These are phyloP conservation scores for Scelioninae gen. 1 DNA, from an alignment of 2,888 invertebrate genomes.

Conservation along the genomic window DNA sequence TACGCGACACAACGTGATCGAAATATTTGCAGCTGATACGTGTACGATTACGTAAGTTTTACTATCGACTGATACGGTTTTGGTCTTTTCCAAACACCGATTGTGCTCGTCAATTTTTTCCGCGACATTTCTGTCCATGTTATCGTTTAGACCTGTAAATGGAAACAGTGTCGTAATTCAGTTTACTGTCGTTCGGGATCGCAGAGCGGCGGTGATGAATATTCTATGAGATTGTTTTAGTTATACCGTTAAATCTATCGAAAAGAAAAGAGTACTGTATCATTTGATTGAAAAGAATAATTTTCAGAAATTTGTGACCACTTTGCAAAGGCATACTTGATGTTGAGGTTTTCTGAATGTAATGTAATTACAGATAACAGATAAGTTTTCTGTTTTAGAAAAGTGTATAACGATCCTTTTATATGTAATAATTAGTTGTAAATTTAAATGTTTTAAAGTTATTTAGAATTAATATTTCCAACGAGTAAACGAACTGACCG, in stretches of 20 bases:
- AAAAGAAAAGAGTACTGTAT: constrained; percentile 1
- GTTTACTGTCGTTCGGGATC: constrained; percentile 13
- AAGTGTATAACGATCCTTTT: too few species aligned
- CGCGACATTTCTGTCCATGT: constrained; percentile 9
- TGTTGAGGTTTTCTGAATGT: too few species aligned
- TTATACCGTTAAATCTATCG: constrained; percentile 25
- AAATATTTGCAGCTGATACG: constrained; percentile 46
- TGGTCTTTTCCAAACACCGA: neutral
- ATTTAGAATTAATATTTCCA: too few species aligned
- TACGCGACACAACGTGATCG: constrained; percentile 46
- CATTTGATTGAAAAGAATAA: too few species aligned
- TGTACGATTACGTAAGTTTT: constrained; percentile 41
- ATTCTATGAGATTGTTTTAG: constrained; percentile 34
- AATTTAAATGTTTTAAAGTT: too few species aligned
- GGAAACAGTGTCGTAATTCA: constrained; percentile 25
- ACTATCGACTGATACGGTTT: constrained; percentile 14
- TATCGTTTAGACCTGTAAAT: constrained; percentile 15
- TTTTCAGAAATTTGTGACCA: too few species aligned
- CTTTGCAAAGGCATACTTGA: too few species aligned
- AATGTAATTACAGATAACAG: too few species aligned
- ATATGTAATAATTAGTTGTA: too few species aligned
- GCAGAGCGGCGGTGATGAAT: constrained; percentile 20
- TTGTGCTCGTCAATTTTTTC: constrained; percentile 13
- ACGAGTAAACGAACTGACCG: too few species aligned
- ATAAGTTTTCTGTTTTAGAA: too few species aligned